Evolutionary conservation across 2,113 vertebrate species (phyloP).

Genomic region (Pyxicephalus adspersus): DNA sequence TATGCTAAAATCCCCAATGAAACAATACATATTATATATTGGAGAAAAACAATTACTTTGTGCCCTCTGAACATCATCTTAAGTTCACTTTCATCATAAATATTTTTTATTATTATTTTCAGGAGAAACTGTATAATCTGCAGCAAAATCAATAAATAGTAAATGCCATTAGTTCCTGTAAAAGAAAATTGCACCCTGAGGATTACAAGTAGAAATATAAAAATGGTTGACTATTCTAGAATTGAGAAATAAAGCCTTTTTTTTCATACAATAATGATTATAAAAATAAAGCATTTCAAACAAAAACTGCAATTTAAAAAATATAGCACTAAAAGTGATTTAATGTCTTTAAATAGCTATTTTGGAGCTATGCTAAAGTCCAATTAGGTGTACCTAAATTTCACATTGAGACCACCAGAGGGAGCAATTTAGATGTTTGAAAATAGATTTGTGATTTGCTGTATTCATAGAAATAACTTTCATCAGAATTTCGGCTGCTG

Average conservation of each 20-base stretch:
- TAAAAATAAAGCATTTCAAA: background rate
- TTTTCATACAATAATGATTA: background rate
- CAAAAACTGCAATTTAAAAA: slow-evolving; percentile 10
- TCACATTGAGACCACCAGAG: slow-evolving; percentile 26
- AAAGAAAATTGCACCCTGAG: slow-evolving; percentile 24
- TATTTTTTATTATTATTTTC: slow-evolving; percentile 46
- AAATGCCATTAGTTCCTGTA: slow-evolving; percentile 42
- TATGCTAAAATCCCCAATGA: background rate
- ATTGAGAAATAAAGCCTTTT: background rate
- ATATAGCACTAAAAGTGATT: slow-evolving; percentile 3
- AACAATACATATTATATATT: background rate
- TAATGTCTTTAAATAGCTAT: slow-evolving; percentile 12
- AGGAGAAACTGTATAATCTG: slow-evolving; percentile 29
- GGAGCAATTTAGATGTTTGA: slow-evolving; percentile 16
- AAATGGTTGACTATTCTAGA: slow-evolving; percentile 4
- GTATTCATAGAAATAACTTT: background rate
- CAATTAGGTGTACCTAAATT: background rate
- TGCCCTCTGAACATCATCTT: slow-evolving; percentile 22
- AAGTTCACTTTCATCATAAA: slow-evolving; percentile 14
- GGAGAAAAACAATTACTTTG: background rate
- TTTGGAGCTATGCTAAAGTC: background rate
- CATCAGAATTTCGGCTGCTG: background rate
- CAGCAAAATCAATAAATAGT: slow-evolving; percentile 31
- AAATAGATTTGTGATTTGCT: background rate
- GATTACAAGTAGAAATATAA: slow-evolving; percentile 41